phyloP scores from a whole-genome alignment of 2,888 invertebrate species.

The Meta bourneti region DNA sequence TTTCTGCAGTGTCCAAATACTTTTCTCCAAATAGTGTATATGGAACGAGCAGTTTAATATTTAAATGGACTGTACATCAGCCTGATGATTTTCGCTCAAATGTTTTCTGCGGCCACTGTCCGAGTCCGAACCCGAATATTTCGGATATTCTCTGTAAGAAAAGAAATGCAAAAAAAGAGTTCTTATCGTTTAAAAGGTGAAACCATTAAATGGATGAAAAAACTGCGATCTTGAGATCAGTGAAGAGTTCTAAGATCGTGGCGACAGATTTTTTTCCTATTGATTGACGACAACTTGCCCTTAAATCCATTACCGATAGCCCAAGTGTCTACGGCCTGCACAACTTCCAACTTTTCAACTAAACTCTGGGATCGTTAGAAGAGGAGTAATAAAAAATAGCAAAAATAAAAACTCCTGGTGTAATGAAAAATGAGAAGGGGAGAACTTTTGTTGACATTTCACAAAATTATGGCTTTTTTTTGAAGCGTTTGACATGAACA shows the following conservation, averaged over 20 bases:
- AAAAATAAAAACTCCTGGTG: conserved; percentile 52
- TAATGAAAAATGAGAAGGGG: conserved; percentile 71
- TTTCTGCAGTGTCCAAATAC: no score
- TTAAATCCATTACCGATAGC: conserved; percentile 73
- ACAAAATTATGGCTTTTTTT: conserved; percentile 75
- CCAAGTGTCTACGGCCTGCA: conserved; percentile 57
- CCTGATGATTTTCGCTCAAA: neutral
- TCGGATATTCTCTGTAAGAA: neutral
- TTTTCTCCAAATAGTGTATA: no score
- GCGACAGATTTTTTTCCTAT: conserved; percentile 51
- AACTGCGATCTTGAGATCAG: conserved; percentile 54
- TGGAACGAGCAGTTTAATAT: no score
- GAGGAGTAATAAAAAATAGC: conserved; percentile 49
- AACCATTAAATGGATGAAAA: conserved; percentile 62
- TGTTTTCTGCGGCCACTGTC: neutral
- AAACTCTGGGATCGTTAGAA: conserved; percentile 68
- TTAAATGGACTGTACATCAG: no score
- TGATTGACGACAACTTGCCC: conserved; percentile 72
- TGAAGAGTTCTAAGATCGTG: conserved; percentile 59
- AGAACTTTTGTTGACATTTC: conserved; percentile 76
- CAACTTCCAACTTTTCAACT: conserved; percentile 72
- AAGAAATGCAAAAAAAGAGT: conserved; percentile 47
- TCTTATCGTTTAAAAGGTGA: conserved; percentile 51
- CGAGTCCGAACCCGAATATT: neutral
- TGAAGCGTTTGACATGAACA: conserved; percentile 71